Evolutionary conservation across 2,113 vertebrate genomes (phyloP).

Genomic region (Athene cunicularia): DNA sequence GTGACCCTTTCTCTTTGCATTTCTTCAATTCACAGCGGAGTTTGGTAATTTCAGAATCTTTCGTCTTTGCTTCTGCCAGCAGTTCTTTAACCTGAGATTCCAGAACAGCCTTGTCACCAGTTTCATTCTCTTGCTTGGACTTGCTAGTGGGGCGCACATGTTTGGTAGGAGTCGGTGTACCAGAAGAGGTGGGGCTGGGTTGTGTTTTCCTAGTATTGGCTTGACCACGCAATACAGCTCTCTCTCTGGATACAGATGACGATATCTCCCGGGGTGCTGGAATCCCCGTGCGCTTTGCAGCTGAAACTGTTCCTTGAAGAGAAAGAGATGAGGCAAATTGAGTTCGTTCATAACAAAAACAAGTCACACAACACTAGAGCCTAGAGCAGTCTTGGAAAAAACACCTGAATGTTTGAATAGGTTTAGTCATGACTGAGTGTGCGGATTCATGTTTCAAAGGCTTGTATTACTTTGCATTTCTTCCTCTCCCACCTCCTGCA

Average conservation of each 20-base stretch:
- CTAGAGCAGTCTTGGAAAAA: background rate
- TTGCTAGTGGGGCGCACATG: slow-evolving; percentile 81
- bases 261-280: slow-evolving; percentile 88
- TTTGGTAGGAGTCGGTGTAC: slow-evolving; percentile 84
- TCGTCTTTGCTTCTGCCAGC: slow-evolving; percentile 91
- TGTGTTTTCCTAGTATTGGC: slow-evolving; percentile 82
- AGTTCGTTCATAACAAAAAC: background rate
- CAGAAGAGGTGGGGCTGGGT: slow-evolving; percentile 87
- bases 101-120: slow-evolving; percentile 80
- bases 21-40: slow-evolving; percentile 90
- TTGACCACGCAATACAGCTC: slow-evolving; percentile 82
- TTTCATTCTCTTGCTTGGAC: slow-evolving; percentile 82
- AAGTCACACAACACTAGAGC: background rate
- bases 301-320: slow-evolving; percentile 75
- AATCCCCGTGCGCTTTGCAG: slow-evolving; percentile 90
- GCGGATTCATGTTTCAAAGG: slow-evolving; percentile 33
- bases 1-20: slow-evolving; percentile 78
- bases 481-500: background rate
- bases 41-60: slow-evolving; percentile 92
- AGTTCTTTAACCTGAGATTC: slow-evolving; percentile 93
- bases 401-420: slow-evolving; percentile 30
- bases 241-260: slow-evolving; percentile 80
- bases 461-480: background rate
- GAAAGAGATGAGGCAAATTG: background rate
- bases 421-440: slow-evolving; percentile 19